These are phyloP conservation scores for Onthophagus sagittarius DNA, from an alignment of 2,888 invertebrate genomes.

Conservation along the genomic window DNA sequence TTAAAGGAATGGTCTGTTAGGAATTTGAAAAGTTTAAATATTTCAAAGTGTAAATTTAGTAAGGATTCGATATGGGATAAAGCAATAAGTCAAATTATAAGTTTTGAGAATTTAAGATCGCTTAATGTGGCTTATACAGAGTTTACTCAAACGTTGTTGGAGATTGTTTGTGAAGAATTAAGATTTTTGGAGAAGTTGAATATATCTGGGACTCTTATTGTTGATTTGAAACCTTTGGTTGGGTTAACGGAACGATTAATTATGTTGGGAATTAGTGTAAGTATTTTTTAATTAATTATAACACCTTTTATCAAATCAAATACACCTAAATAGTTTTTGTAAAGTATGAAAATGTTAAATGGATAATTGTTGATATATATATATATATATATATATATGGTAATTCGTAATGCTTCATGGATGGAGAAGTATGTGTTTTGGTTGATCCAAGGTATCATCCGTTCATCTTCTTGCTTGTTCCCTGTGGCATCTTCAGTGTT, in stretches of 20 bases:
- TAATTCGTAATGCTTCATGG: too few relatives aligned
- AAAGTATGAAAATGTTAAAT: too few relatives aligned
- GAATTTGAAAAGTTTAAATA: constrained; percentile 49
- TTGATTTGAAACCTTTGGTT: constrained; percentile 58
- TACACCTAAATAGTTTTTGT: too few relatives aligned
- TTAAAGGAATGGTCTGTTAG: neutral
- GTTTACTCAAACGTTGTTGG: constrained; percentile 61
- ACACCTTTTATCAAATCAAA: too few relatives aligned
- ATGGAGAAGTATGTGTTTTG: too few relatives aligned
- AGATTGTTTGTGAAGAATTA: constrained; percentile 63
- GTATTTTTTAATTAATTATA: constrained; percentile 31
- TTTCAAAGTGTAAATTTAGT: constrained; percentile 52
- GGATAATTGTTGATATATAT: too few relatives aligned
- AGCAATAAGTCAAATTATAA: constrained; percentile 55
- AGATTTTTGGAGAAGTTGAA: constrained; percentile 60
- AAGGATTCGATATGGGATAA: constrained; percentile 52
- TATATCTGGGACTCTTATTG: constrained; percentile 62
- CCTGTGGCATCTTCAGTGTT: too few relatives aligned
- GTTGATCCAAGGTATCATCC: too few relatives aligned
- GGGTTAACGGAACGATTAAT: constrained; percentile 56
- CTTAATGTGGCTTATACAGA: constrained; percentile 67
- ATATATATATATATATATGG: too few relatives aligned
- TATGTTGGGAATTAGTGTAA: constrained; percentile 56
- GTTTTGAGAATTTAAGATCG: constrained; percentile 56
- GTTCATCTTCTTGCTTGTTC: too few relatives aligned